Evolutionary conservation across 2,888 invertebrate species (phyloP), one percentile per base, ranked within the genome.

Genomic region (Yponomeuta cagnagella): DNA sequence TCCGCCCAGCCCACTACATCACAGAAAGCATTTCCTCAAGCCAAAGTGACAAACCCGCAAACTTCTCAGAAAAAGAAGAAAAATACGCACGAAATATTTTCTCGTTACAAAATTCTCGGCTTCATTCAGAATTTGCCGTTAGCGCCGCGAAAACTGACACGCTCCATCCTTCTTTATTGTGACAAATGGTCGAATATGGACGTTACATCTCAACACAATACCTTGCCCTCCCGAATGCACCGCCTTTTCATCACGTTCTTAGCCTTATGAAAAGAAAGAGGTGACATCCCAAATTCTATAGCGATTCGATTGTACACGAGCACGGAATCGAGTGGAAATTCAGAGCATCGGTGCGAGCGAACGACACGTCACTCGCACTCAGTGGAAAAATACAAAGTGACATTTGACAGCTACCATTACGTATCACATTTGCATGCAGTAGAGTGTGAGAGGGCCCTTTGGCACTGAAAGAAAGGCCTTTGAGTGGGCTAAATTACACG

Each of bases 341-440:
- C 43, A 8, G 43, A 43, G 43, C 43, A 43, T 8, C 43, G 9
- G 43, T 43, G 52, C 52, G 52, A 12, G 52, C 12, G 52, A 58
- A 15, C 12, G 52, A 58, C 12, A 12, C 15, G 52, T 58, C 15
- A 58, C 52, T 58, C 52, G 12, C 52, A 58, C 52, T 58, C 52
- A 4, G 33, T 12, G 65, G 33, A 63, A 48, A 43, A 65, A 71
- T 70, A 69, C 66, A 74, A 76, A 76, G 73, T 79, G 81, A 79
- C 80, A 79, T 74, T 77, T 81, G 82, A 82, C 83, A 80, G 80
- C 73, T 72, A 74, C 75, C 78, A 80, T 82, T 80, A 79, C 78
- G 79, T 78, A 64, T 71, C 63, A 63, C 69, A 79, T 81, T 80
- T 77, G 77, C 76, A 75, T 73, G 78, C 79, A 80, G 83, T 84